phyloP scores from a whole-genome alignment of 2,797 vertebrate genomes.

The Neosilurus hyrtlii region DNA sequence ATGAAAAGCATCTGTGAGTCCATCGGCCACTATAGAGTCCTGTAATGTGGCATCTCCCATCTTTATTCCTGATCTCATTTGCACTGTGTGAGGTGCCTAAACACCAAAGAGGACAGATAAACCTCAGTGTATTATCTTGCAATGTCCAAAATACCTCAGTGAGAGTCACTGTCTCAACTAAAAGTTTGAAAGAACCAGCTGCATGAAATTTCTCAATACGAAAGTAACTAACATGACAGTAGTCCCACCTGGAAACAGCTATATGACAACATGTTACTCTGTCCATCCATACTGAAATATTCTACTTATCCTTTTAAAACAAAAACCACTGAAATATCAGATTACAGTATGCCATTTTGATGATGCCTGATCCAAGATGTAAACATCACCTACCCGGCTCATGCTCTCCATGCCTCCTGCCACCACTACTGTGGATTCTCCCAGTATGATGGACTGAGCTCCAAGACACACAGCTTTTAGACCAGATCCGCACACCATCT shows the following conservation, averaged over 20 bases:
- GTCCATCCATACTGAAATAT: background rate
- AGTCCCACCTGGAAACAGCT: too few relatives aligned
- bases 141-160: background rate
- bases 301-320: background rate
- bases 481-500: conserved; percentile 97
- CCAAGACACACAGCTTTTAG: conserved; percentile 90
- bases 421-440: conserved; percentile 85
- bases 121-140: background rate
- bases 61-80: conserved; percentile 85
- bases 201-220: background rate
- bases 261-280: background rate
- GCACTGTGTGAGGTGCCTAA: conserved; percentile 82
- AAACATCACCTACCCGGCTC: conserved; percentile 81
- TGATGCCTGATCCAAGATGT: background rate
- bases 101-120: conserved; percentile 1
- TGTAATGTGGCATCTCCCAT: conserved; percentile 83
- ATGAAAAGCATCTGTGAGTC: conserved; percentile 91
- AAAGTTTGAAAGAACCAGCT: background rate
- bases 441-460: conserved; percentile 82
- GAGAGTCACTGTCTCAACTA: background rate
- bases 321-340: background rate
- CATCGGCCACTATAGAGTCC: conserved; percentile 86
- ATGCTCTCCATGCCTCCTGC: conserved; percentile 98
- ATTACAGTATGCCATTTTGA: background rate
- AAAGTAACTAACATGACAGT: background rate